Conservation (phyloP, 2,113 vertebrate species). For the Cryptotis parvus region DNA sequence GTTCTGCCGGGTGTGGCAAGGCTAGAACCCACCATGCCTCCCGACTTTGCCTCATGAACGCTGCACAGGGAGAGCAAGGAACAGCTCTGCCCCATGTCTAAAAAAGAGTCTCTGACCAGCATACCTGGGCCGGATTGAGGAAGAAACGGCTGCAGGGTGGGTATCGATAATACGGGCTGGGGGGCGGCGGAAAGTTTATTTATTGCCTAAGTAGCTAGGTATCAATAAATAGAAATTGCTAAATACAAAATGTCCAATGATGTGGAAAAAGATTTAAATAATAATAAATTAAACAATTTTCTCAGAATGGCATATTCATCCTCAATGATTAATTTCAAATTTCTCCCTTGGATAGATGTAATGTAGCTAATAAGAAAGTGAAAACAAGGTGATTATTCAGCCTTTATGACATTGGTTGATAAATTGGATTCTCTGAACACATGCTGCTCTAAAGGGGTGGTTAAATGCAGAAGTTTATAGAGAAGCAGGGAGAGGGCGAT, state of each 20-base stretch:
- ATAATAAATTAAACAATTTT: not conserved
- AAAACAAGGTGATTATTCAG: not conserved
- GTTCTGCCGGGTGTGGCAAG: too few species aligned
- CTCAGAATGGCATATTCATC: not conserved
- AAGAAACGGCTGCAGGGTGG: too few species aligned
- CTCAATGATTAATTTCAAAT: constrained; percentile 20
- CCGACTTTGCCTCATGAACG: too few species aligned
- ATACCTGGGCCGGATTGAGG: too few species aligned
- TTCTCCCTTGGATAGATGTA: not conserved
- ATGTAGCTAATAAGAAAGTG: not conserved
- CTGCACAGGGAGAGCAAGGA: too few species aligned
- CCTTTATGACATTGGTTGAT: not conserved
- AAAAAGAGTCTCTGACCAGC: too few species aligned
- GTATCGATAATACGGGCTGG: too few species aligned
- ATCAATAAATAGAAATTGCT: not conserved
- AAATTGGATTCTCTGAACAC: not conserved
- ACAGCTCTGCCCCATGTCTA: too few species aligned
- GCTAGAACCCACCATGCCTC: too few species aligned
- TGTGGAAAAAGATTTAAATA: constrained; percentile 39
- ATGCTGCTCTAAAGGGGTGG: not conserved
- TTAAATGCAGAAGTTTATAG: not conserved
- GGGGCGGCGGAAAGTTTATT: not conserved
- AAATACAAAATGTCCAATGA: constrained; percentile 9
- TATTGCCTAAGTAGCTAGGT: not conserved
- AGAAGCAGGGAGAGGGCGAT: not conserved